phyloP scores from a whole-genome alignment of 2,888 invertebrate species.

The Drosophila imparisetae region DNA sequence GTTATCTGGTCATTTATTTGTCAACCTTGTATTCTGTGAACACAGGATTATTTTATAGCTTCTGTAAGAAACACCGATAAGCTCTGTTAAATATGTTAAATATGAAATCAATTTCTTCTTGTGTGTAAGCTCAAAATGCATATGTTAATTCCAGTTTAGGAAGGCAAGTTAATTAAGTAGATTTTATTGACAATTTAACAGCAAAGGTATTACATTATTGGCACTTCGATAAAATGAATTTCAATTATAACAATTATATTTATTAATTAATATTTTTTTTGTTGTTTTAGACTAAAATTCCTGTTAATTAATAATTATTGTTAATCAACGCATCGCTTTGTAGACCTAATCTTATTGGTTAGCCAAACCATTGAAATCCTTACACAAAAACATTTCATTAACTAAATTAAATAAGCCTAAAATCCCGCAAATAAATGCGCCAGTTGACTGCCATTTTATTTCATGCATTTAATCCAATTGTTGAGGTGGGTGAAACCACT shows the following conservation, averaged over 20 bases:
- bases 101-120: background rate
- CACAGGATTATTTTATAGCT: background rate
- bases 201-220: background rate
- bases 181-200: background rate
- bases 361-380: conserved; percentile 16
- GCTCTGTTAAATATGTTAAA: background rate
- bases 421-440: conserved; percentile 56
- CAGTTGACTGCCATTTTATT: conserved; percentile 64
- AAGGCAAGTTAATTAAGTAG: background rate
- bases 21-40: background rate
- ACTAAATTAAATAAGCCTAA: conserved; percentile 69
- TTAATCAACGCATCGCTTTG: conserved; percentile 21
- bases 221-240: background rate
- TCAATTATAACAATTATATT: background rate
- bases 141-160: background rate
- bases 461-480: conserved; percentile 72
- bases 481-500: conserved; percentile 43
- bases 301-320: conserved; percentile 13
- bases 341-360: conserved; percentile 33
- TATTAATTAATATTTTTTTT: background rate
- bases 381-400: conserved; percentile 57
- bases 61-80: background rate
- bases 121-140: background rate
- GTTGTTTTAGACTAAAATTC: background rate
- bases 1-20: background rate